phyloP scores from a whole-genome alignment of 35 echinoderm and acorn worm genomes.

The Ophiothrix spiculata region DNA sequence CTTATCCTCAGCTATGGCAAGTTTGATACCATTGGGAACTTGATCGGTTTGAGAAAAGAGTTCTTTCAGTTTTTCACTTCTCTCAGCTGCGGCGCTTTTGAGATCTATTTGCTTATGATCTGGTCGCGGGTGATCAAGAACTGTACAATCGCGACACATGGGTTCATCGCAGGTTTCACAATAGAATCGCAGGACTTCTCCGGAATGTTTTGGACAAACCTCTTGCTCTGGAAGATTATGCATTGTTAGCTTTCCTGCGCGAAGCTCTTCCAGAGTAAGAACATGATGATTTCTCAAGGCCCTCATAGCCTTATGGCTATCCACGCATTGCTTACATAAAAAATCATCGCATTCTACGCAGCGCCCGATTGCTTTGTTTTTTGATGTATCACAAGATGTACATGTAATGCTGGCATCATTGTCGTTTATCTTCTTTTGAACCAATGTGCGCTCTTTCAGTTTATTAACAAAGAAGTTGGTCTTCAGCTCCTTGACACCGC shows the following conservation, averaged over 20 bases:
- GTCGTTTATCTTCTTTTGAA: neutral
- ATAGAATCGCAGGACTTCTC: constrained; percentile 20
- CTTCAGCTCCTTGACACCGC: neutral
- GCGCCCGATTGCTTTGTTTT: neutral
- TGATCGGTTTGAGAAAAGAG: neutral
- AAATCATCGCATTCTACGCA: neutral
- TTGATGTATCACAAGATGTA: neutral
- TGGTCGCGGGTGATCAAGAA: constrained; percentile 11
- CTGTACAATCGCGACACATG: constrained; percentile 20
- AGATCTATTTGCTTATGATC: neutral
- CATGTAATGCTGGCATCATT: neutral
- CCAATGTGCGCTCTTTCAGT: neutral
- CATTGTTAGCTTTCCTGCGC: constrained; percentile 6
- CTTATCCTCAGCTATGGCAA: neutral
- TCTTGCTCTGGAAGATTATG: neutral
- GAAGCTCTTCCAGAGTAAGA: constrained; percentile 3
- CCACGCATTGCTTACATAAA: neutral
- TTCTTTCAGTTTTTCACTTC: neutral
- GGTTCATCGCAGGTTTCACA: constrained; percentile 23
- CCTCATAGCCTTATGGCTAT: neutral
- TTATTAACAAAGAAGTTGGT: neutral
- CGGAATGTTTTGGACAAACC: constrained; percentile 6
- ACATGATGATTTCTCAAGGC: neutral
- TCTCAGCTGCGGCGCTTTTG: neutral
- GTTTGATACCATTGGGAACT: neutral